A percentile compares a stretch with the other conserved stretches of the same genome.
phyloP scores from a whole-genome alignment of 2,113 vertebrate genomes.

The Elephas maximus region DNA sequence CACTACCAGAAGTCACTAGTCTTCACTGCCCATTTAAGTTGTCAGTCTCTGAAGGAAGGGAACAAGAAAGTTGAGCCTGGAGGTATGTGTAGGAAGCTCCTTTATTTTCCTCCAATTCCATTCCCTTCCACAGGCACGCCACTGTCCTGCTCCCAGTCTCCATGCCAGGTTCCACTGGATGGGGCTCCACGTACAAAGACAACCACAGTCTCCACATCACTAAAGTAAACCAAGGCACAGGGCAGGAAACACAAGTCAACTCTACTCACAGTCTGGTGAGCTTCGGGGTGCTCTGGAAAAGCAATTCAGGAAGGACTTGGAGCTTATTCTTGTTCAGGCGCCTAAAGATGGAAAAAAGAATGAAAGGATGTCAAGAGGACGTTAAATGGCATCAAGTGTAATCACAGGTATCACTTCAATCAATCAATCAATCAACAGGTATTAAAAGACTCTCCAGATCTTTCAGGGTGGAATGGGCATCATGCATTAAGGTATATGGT shows the following conservation, averaged over 20 bases:
- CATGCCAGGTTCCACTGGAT: background rate
- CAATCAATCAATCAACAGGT: background rate
- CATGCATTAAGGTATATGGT: background rate
- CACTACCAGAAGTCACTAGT: background rate
- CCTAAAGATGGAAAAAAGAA: constrained; percentile 84
- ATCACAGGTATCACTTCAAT: background rate
- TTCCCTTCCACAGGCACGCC: background rate
- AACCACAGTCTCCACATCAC: background rate
- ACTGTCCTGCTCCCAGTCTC: background rate
- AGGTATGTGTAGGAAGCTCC: background rate
- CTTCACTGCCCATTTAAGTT: background rate
- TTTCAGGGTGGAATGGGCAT: background rate
- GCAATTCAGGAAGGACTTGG: constrained; percentile 97
- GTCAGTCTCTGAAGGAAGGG: background rate
- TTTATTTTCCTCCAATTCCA: background rate
- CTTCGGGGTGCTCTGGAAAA: constrained; percentile 98
- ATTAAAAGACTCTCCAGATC: background rate
- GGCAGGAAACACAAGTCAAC: constrained; percentile 59
- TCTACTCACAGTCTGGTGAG: constrained; percentile 97
- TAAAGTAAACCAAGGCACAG: background rate
- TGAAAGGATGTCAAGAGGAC: constrained; percentile 67
- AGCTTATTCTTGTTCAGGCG: constrained; percentile 99
- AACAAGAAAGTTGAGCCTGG: background rate
- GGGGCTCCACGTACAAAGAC: background rate
- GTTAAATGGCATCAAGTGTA: background rate